These are phyloP conservation scores for Drosophila ercepeae DNA, from an alignment of 1,140 invertebrate genomes.

Conservation along the genomic window DNA sequence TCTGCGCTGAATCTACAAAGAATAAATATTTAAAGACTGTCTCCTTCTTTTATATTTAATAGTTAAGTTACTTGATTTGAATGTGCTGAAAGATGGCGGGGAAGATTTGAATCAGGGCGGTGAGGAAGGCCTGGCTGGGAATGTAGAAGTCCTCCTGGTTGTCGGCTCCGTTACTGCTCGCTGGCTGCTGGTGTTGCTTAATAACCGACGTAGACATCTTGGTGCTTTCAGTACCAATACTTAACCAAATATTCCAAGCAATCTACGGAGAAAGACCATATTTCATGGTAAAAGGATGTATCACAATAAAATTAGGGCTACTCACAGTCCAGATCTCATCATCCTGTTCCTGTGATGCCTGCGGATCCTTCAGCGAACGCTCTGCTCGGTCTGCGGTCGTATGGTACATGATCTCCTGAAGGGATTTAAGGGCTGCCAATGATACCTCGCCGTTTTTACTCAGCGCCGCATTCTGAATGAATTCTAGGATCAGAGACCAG, in stretches of 20 bases:
- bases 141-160: slow-evolving; percentile 88
- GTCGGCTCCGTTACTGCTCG: slow-evolving; percentile 37
- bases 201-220: slow-evolving; percentile 86
- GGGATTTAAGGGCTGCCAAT: slow-evolving; percentile 96
- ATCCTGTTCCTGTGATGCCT: slow-evolving; percentile 83
- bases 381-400: slow-evolving; percentile 69
- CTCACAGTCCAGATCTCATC: slow-evolving; percentile 89
- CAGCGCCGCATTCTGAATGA: slow-evolving; percentile 95
- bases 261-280: slow-evolving; percentile 45
- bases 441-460: slow-evolving; percentile 98
- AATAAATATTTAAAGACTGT: background rate
- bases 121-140: slow-evolving; percentile 96
- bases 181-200: slow-evolving; percentile 66
- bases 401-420: slow-evolving; percentile 95
- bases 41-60: background rate
- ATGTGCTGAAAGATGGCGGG: slow-evolving; percentile 96
- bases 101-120: slow-evolving; percentile 96
- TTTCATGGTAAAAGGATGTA: background rate
- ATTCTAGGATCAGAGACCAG: slow-evolving; percentile 96
- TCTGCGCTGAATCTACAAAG: slow-evolving; percentile 87
- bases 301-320: background rate
- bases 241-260: slow-evolving; percentile 94
- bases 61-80: slow-evolving; percentile 87
- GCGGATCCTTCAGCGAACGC: slow-evolving; percentile 59
- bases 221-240: slow-evolving; percentile 92